Evolutionary conservation across 1,140 invertebrate species (phyloP), one percentile per base, ranked within the genome.

Genomic region (Brachionus rotundiformis): DNA sequence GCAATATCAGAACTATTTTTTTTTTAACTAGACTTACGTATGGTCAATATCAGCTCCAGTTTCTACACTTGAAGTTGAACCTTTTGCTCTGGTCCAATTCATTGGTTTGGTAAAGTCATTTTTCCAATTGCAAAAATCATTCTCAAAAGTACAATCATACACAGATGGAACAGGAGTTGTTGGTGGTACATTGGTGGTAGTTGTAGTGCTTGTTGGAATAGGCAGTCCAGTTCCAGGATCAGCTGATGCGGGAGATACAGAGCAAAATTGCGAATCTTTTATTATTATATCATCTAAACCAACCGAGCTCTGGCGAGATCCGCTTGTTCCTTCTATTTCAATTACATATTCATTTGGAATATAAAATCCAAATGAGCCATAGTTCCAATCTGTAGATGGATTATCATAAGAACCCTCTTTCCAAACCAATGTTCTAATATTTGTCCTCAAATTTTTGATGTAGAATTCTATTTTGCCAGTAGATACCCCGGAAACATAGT

Each of bases 121-220:
- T 49, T 47, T 82, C 86, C 86, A 87, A 31, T 81, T 83, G 77
- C 85, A 86, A n/a, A 85, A 82, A 5, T 84, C 83, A 27, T 71
- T 73, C 82, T 87, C 86, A 85, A 87, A 87, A 68, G 83, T 82
- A 82, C 86, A 87, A 82, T 86, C 85, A 59, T 86, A 47, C 13
- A 77, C 36, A 16, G 59, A 49, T 25, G 79, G 79, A 16, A 44
- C n/a, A 3, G 79, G 54, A 27, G 54, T 65, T 29, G 79, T 65
- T 19, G 13, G 8, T 29, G 79, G 79, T 16, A 33, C 4, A 29
- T 41, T 41, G 2, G 47, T 47, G 13, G 27, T 49, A 63, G 41
- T 63, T 65, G 36, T 36, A 31, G 23, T 65, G 10, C 33, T 73
- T 19, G 36, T 13, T 44, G 68, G 68, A 44, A 73, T 73, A 4